Conservation (phyloP, 2,113 vertebrate genomes). For the Amia ocellicauda region DNA sequence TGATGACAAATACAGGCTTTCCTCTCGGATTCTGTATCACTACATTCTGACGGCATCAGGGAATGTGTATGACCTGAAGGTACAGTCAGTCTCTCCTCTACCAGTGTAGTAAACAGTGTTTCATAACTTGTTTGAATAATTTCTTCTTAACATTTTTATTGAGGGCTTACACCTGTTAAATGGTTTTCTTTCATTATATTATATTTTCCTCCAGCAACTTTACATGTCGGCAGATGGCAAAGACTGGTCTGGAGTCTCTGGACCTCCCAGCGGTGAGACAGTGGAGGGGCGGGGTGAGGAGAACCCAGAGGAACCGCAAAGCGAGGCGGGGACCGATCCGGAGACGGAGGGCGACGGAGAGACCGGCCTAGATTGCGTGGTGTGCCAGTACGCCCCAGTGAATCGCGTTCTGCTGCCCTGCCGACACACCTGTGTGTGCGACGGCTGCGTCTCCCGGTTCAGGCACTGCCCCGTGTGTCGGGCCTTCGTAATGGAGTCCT, state of each 20-base stretch:
- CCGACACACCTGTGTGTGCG: conserved; percentile 85
- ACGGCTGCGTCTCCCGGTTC: conserved; percentile 76
- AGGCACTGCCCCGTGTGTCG: conserved; percentile 94
- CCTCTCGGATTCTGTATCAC: conserved; percentile 84
- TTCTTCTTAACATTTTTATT: too few species aligned
- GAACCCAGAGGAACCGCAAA: too few species aligned
- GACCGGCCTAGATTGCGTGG: conserved; percentile 80
- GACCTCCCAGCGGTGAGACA: conserved; percentile 26
- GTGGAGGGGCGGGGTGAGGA: conserved; percentile 55
- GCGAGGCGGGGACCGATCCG: conserved; percentile 44
- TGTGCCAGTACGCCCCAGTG: conserved; percentile 85
- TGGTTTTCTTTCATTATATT: fast-evolving
- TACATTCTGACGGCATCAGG: conserved; percentile 86
- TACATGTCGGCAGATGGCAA: conserved; percentile 85
- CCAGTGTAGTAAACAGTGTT: too few species aligned
- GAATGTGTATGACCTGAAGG: conserved; percentile 89
- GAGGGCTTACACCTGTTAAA: neutral
- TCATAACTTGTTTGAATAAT: too few species aligned
- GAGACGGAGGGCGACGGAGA: conserved; percentile 59
- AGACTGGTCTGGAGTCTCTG: conserved; percentile 3
- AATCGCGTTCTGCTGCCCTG: conserved; percentile 92
- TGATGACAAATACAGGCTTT: conserved; percentile 79
- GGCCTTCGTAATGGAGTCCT: conserved; percentile 83
- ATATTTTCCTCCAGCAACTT: conserved; percentile 72
- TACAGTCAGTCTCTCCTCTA: conserved; percentile 40